A percentile compares a stretch with the other conserved stretches of the same genome.
These are phyloP conservation scores for Osedax fenrisi DNA, from an alignment of 2,888 invertebrate species.

Conservation along the genomic window DNA sequence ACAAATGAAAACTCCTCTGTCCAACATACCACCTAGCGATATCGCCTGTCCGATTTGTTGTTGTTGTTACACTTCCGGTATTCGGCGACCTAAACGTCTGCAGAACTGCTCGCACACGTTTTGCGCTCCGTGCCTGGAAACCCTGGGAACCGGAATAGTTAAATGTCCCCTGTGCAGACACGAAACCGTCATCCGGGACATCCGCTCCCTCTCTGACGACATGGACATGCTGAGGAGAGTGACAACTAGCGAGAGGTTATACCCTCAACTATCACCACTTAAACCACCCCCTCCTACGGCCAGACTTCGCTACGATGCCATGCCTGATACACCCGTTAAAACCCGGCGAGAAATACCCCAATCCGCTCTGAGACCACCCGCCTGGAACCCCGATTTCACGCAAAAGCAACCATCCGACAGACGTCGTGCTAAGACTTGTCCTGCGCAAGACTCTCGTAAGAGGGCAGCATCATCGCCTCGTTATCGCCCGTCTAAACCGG, in stretches of 20 bases:
- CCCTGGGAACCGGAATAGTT: neutral
- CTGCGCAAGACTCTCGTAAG: too few species aligned
- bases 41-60: neutral
- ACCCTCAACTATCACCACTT: neutral
- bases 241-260: neutral
- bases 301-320: neutral
- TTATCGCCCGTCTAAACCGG: neutral
- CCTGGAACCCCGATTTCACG: neutral
- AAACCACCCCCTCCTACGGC: neutral
- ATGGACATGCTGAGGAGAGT: neutral
- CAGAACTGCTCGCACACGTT: neutral
- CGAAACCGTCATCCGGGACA: neutral
- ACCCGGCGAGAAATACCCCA: neutral
- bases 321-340: neutral
- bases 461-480: neutral
- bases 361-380: neutral
- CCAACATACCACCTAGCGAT: neutral
- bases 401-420: neutral
- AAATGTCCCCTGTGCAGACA: neutral
- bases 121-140: neutral
- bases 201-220: neutral
- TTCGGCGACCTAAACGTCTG: neutral
- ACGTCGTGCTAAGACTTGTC: neutral
- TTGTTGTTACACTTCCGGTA: neutral
- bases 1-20: neutral